phyloP scores from a whole-genome alignment of 1,140 invertebrate genomes.

The Drosophila yakuba region DNA sequence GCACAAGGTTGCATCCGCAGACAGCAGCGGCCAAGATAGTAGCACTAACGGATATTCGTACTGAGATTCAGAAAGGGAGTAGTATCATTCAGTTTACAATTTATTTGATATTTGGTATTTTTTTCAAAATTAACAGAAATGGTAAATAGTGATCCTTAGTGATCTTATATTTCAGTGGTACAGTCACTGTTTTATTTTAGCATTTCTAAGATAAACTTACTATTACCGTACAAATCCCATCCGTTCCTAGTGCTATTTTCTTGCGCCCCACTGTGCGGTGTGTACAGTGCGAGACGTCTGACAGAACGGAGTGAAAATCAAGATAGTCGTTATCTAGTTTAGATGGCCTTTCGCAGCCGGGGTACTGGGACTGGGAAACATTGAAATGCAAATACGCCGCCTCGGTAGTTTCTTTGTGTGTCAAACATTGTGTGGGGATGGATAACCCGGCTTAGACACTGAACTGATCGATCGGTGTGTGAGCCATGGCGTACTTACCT shows the following conservation, averaged over 20 bases:
- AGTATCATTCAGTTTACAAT: too few relatives aligned
- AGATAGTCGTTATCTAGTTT: slow-evolving; percentile 30
- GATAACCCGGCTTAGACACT: not conserved
- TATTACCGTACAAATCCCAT: too few relatives aligned
- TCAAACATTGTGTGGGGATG: not conserved
- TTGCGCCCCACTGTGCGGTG: not conserved
- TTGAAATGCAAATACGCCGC: slow-evolving; percentile 21
- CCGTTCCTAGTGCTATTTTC: not conserved
- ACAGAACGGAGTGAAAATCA: slow-evolving; percentile 17
- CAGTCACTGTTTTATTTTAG: too few relatives aligned
- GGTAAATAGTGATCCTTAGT: too few relatives aligned
- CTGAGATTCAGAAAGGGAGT: too few relatives aligned
- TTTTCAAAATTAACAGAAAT: too few relatives aligned
- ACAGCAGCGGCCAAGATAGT: not conserved
- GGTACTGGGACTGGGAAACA: not conserved
- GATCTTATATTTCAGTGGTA: too few relatives aligned
- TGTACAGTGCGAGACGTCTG: slow-evolving; percentile 1
- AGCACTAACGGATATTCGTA: too few relatives aligned
- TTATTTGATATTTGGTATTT: too few relatives aligned
- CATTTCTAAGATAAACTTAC: too few relatives aligned
- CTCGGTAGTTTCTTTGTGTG: slow-evolving; percentile 1
- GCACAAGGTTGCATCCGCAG: not conserved
- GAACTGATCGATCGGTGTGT: slow-evolving; percentile 12
- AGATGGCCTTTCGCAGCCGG: slow-evolving; percentile 24
- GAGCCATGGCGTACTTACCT: not conserved